Evolutionary conservation across 2,888 invertebrate species (phyloP).

Genomic region (Ophion costatus): DNA sequence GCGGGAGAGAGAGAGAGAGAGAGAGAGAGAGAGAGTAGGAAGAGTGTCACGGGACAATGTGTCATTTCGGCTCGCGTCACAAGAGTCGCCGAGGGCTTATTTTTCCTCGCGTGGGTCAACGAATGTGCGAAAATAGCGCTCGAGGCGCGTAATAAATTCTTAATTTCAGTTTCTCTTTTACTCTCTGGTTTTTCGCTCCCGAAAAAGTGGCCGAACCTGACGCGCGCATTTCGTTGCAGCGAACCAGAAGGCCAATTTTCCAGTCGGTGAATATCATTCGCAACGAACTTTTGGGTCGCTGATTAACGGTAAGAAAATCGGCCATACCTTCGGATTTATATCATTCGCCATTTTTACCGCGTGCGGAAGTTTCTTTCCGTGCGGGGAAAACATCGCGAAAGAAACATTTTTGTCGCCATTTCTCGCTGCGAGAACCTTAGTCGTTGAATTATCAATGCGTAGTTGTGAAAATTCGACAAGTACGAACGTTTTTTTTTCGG

Average conservation of each 20-base stretch:
- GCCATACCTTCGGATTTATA: no score
- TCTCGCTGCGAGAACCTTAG: background rate
- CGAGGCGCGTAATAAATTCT: constrained; percentile 29
- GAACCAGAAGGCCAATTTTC: no score
- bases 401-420: background rate
- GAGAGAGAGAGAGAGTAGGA: constrained; percentile 13
- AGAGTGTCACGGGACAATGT: constrained; percentile 7
- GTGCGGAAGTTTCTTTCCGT: no score
- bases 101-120: constrained; percentile 31
- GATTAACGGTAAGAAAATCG: background rate
- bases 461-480: background rate
- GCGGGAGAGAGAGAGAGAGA: constrained; percentile 6
- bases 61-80: constrained; percentile 46
- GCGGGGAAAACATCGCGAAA: background rate
- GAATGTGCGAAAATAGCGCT: constrained; percentile 42
- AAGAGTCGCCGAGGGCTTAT: constrained; percentile 1
- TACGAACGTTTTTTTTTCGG: background rate
- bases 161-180: constrained; percentile 4
- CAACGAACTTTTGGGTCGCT: background rate
- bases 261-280: background rate
- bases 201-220: background rate
- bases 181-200: background rate
- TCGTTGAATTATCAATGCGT: background rate
- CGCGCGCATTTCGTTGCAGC: no score
- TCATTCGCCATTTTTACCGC: no score